Evolutionary conservation across 2,888 invertebrate species (phyloP).

Genomic region (Schrankia costaestrigalis): DNA sequence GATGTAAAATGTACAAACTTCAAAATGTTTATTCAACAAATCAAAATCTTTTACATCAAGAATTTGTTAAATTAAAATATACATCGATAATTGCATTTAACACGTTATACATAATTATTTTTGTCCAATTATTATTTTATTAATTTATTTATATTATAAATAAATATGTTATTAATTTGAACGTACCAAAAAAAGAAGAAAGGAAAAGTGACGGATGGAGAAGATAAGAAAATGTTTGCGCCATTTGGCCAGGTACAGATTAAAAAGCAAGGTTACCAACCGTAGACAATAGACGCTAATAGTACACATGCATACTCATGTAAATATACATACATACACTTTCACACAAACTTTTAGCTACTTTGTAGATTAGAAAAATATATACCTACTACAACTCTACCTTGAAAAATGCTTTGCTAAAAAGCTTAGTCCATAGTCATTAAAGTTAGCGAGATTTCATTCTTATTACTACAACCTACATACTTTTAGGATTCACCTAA

Average conservation of each 20-base stretch:
- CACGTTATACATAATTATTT: conserved; percentile 3
- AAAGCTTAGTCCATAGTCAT: no score
- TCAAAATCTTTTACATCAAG: background rate
- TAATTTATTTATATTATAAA: conserved; percentile 25
- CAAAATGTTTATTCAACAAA: no score
- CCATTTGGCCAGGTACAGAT: conserved; percentile 89
- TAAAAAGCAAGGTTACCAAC: conserved; percentile 23
- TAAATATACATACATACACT: conserved; percentile 13
- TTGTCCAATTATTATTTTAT: no score
- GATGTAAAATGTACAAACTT: no score
- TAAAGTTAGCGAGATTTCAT: no score
- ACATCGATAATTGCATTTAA: background rate
- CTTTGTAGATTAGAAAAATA: no score
- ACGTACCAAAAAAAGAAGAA: conserved; percentile 76
- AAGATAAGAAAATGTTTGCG: conserved; percentile 87
- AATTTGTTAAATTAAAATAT: background rate
- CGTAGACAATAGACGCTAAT: conserved; percentile 22
- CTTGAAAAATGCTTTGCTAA: no score
- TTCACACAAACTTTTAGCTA: no score
- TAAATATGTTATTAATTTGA: conserved; percentile 35
- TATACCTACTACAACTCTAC: no score
- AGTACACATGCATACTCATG: conserved; percentile 9
- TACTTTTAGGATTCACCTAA: no score
- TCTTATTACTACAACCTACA: no score
- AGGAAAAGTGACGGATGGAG: conserved; percentile 90